Base-by-base conservation (phyloP, 2,113 vertebrate genomes). In the Psephotus haematonotus region DNA sequence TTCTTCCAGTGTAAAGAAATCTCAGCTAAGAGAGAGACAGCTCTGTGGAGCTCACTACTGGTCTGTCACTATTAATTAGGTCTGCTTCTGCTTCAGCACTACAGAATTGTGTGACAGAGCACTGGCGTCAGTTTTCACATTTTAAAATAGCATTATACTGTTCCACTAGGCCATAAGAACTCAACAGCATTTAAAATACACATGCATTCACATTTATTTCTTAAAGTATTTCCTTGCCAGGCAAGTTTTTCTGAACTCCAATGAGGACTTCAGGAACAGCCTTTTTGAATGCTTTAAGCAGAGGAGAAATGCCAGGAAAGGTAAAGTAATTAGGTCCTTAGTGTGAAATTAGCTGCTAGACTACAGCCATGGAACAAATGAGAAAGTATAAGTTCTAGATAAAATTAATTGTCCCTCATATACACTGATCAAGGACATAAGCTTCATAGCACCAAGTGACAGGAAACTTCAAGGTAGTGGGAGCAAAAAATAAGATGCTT, bases 301-400 rank as follows among this genome's bases (percentile, higher is more conserved):
- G 71, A 93, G 29, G 22, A 95, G 63, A 94, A 93, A 93, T 92
- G 65, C 59, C 86, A 87, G 84, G 60, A 55, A 76, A 92, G 52
- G 57, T 82, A 85, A 96, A 74, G 70, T 90, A 97, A 95, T 91
- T 86, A 75, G 95, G 85, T 90, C 75, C 33, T 93, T 33, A 5
- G 67, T 90, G 17, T 80, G 88, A 92, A 95, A 91, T 95, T 92
- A 93, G 69, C 80, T 33, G 37, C 46, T 86, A 84, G 53, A 79
- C 63, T 76, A 20, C 62, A 93, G 70, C 37, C 41, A 82, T 23
- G 3, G 41, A 47, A 83, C 16, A 78, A 91, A 92, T 37, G 80
- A 68, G 59, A 69, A 96, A 92, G 72, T 59, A 86, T 22, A 93
- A 82, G 23, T 65, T 86, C 80, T 46, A 67, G 62, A 70, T 37